Evolutionary conservation across 2,888 invertebrate genomes (phyloP).

Genomic region (Mechanitis messenoides): DNA sequence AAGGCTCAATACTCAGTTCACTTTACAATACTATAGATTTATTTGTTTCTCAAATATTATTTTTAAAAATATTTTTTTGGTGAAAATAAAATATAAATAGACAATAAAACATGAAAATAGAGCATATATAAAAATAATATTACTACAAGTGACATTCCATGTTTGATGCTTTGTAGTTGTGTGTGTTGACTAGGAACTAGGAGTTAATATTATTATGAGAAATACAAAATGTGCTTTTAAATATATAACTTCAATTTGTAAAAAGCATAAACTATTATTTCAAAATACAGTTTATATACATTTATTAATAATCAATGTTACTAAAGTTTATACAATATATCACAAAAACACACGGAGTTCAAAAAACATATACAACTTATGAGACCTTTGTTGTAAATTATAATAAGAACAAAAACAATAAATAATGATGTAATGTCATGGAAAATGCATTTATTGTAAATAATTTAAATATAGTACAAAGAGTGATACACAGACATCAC

Average conservation of each 20-base stretch:
- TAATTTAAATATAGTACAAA: constrained; percentile 4
- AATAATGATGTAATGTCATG: background rate
- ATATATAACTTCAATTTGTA: too few relatives aligned
- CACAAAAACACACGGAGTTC: background rate
- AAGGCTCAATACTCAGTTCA: too few relatives aligned
- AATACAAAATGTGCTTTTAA: too few relatives aligned
- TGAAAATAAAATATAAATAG: background rate
- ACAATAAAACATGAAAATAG: background rate
- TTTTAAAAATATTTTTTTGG: background rate
- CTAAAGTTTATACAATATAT: too few relatives aligned
- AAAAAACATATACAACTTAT: background rate
- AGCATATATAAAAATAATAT: too few relatives aligned
- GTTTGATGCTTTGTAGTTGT: constrained; percentile 2
- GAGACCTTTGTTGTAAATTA: background rate
- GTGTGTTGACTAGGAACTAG: background rate
- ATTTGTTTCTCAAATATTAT: too few relatives aligned
- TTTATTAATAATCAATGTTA: too few relatives aligned
- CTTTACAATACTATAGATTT: too few relatives aligned
- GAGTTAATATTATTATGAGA: background rate
- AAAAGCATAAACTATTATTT: constrained; percentile 3
- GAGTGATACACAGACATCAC: background rate
- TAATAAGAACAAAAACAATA: background rate
- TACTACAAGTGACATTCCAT: constrained; percentile 2
- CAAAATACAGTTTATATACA: background rate
- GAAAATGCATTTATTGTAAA: constrained; percentile 7